phyloP scores from a whole-genome alignment of 2,113 vertebrate genomes.

The Meriones unguiculatus region DNA sequence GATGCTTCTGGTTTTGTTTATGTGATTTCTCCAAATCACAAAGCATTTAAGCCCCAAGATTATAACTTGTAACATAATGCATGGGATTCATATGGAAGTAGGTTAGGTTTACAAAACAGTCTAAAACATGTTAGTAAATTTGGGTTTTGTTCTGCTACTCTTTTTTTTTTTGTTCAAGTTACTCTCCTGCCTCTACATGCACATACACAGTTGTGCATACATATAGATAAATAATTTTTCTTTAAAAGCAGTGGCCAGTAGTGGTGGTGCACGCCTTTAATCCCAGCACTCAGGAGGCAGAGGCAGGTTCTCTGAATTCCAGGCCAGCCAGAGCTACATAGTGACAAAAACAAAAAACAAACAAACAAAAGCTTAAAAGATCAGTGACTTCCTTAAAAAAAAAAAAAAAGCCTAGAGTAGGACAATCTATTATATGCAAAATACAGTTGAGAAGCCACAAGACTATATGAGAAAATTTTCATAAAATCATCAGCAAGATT shows the following conservation, averaged over 20 bases:
- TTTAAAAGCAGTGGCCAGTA: neutral
- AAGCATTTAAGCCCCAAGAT: conserved; percentile 44
- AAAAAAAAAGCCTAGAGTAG: neutral
- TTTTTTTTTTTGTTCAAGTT: neutral
- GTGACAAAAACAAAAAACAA: neutral
- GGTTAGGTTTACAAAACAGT: conserved; percentile 16
- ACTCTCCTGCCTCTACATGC: neutral
- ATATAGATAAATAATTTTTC: neutral
- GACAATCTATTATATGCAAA: neutral
- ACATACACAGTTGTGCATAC: neutral
- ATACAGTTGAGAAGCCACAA: neutral
- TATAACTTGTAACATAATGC: conserved; percentile 40
- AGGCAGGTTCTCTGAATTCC: neutral
- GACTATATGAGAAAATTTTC: neutral
- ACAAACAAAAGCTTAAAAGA: no score
- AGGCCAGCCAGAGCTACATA: neutral
- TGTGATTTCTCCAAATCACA: conserved; percentile 58
- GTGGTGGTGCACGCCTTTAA: neutral
- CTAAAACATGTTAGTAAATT: neutral
- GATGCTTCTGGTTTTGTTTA: conserved; percentile 39
- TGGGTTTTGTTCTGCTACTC: neutral
- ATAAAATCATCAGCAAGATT: neutral
- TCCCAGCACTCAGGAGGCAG: neutral
- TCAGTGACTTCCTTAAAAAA: neutral
- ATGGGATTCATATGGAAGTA: neutral